Evolutionary conservation across 2,113 vertebrate species (phyloP).

Genomic region (Silurus meridionalis): DNA sequence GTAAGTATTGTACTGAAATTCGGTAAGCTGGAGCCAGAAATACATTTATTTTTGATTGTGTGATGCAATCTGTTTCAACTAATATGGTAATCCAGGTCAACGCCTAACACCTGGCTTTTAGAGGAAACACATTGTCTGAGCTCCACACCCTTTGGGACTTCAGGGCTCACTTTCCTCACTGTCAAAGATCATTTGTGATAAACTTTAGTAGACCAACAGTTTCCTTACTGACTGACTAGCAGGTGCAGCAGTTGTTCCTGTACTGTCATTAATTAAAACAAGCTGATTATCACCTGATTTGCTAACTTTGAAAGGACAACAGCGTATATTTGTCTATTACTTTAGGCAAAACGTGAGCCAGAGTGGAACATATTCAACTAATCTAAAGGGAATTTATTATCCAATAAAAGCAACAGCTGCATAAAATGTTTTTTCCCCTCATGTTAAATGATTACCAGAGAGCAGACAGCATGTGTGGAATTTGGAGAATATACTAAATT

Average conservation of each 20-base stretch:
- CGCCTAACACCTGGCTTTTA: conserved; percentile 1
- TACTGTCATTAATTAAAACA: neutral
- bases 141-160: conserved; percentile 42
- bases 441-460: neutral
- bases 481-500: neutral
- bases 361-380: neutral
- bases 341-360: no score
- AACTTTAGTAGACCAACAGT: neutral
- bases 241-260: neutral
- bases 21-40: neutral
- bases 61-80: neutral
- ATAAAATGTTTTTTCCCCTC: neutral
- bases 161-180: conserved; percentile 53
- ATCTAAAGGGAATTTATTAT: neutral
- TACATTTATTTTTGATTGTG: neutral
- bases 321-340: neutral
- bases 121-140: conserved; percentile 30
- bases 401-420: neutral
- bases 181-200: conserved; percentile 30
- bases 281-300: neutral
- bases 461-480: neutral
- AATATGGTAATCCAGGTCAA: neutral
- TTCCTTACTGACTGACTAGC: neutral
- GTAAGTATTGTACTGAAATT: neutral
- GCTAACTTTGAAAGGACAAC: neutral